These are phyloP conservation scores for Saccopteryx bilineata DNA, from an alignment of 2,113 vertebrate species.

Conservation along the genomic window DNA sequence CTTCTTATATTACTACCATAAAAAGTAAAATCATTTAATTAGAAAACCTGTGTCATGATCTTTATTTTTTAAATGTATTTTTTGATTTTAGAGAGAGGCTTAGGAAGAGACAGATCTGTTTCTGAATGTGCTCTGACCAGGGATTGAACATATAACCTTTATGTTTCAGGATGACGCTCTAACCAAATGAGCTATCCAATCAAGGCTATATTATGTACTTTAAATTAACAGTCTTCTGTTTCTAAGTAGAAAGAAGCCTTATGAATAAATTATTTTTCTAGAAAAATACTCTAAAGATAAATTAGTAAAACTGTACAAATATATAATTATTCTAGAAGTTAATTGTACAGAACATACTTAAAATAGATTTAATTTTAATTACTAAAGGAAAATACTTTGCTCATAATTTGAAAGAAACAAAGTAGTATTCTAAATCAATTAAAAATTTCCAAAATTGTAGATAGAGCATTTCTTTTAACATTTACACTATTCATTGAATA, in stretches of 20 bases:
- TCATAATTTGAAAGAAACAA: slow-evolving; percentile 36
- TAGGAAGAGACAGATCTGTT: too few relatives aligned
- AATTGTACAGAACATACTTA: slow-evolving; percentile 10
- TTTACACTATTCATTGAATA: neutral
- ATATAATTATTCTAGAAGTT: slow-evolving; percentile 4
- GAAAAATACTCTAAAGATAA: slow-evolving; percentile 44
- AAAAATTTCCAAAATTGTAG: neutral
- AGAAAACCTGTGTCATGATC: neutral
- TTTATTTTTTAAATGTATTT: neutral
- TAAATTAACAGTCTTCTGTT: neutral
- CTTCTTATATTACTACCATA: neutral
- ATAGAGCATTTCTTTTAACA: slow-evolving; percentile 11
- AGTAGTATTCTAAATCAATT: neutral
- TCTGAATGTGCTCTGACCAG: too few relatives aligned
- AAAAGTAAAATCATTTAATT: neutral
- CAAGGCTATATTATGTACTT: neutral
- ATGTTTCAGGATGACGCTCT: too few relatives aligned
- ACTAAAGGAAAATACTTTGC: neutral
- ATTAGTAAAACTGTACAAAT: slow-evolving; percentile 42
- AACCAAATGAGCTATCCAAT: too few relatives aligned
- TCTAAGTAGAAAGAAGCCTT: neutral
- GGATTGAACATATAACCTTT: too few relatives aligned
- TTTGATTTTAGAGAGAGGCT: too few relatives aligned
- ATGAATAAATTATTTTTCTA: slow-evolving; percentile 29
- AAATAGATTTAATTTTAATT: slow-evolving; percentile 58